Base-by-base conservation (phyloP, 2,113 vertebrate genomes). In the Cyanoliseus patagonus region DNA sequence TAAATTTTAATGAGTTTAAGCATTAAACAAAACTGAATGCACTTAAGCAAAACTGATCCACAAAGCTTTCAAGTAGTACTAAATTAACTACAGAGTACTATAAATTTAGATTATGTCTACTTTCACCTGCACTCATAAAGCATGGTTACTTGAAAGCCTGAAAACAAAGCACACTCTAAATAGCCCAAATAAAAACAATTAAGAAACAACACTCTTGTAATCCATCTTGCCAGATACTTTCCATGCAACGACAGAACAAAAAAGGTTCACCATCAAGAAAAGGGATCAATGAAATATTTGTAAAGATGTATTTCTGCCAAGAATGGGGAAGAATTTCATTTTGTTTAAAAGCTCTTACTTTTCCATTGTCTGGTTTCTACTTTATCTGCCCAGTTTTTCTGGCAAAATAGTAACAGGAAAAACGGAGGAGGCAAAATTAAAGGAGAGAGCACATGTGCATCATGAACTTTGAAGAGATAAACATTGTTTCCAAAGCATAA, bases 1-100 rank as follows among this genome's bases (percentile, higher is more conserved):
- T 35, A 96, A 82, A 66, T 82, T 88, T 95, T 81, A 88, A 96
- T 77, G 64, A 75, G 20, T 68, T 92, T 89, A 83, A 95, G 33
- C 77, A 89, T 92, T 92, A 95, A 92, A 82, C 51, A 92, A 82
- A 92, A 84, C 33, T 25, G 69, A 92, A 94, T 70, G 41, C 51
- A 77, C 63, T 92, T 86, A 90, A 75, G 67, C 35, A 88, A 86
- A 94, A 92, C 73, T 33, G 16, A 83, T 69, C 61, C 2, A 1
- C 72, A 92, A 95, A 90, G 41, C 52, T 88, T 86, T 95, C 59
- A 67, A 78, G 94, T 53, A 74, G 23, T 63, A 93, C 44, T 53
- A 76, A 85, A 52, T 78, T 70, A 89, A 89, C 59, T 89, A 72
- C 31, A 39, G 39, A 80, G 37, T 47, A 82, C 33, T 64, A 77